Percentiles rank a stretch among this genome's conserved stretches.
These are phyloP conservation scores for Drosophila pseudoobscura DNA, from an alignment of 1,140 invertebrate species.

Conservation along the genomic window DNA sequence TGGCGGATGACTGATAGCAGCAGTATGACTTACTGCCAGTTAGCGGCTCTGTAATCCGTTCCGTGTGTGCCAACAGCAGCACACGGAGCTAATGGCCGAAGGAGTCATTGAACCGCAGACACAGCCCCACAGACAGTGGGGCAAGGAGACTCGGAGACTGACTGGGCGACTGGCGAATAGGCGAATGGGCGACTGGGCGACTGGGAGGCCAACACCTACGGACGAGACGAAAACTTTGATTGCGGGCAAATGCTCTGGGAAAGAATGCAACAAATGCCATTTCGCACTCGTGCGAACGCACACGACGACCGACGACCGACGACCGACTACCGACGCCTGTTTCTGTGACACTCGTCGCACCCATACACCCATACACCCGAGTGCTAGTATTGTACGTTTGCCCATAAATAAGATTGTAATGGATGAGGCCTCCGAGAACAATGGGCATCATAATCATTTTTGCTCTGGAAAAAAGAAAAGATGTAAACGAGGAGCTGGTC, in stretches of 20 bases:
- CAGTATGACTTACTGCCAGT: conserved; percentile 40
- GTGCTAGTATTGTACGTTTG: background rate
- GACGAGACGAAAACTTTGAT: too few species aligned
- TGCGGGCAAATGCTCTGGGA: background rate
- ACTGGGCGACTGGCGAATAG: too few species aligned
- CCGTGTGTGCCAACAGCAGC: conserved; percentile 34
- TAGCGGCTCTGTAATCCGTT: conserved; percentile 50
- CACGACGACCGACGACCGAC: conserved; percentile 31
- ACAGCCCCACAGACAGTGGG: conserved; percentile 19
- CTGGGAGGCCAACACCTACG: too few species aligned
- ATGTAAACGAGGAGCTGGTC: conserved; percentile 49
- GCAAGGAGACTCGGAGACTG: conserved; percentile 22
- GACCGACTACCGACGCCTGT: conserved; percentile 22
- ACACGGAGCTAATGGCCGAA: conserved; percentile 44
- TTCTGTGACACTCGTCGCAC: conserved; percentile 6
- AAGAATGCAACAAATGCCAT: conserved; percentile 9
- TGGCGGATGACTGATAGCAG: conserved; percentile 80
- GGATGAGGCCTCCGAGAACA: conserved; percentile 49
- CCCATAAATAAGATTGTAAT: conserved; percentile 77
- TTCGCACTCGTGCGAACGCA: conserved; percentile 20
- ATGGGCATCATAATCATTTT: conserved; percentile 67
- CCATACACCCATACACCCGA: background rate
- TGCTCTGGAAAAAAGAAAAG: conserved; percentile 44
- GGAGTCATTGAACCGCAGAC: conserved; percentile 69
- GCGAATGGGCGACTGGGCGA: too few species aligned